phyloP scores from a whole-genome alignment of 2,113 vertebrate species.

The Rhegmatorhina hoffmannsi region DNA sequence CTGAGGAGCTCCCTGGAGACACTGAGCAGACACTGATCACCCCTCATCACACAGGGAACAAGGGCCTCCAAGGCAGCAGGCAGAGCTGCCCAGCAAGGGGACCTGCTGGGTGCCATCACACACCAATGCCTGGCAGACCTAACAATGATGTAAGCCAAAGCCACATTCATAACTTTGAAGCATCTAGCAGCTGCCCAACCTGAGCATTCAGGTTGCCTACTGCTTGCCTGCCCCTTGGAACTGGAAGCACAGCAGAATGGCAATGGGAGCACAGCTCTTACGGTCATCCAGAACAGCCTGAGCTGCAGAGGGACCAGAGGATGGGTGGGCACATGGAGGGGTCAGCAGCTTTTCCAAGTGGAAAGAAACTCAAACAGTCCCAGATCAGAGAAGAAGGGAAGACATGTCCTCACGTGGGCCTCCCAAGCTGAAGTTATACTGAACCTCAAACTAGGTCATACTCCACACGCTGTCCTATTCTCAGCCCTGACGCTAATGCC shows the following conservation, averaged over 20 bases:
- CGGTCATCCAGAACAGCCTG: neutral
- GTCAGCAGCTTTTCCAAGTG: slow-evolving; percentile 11
- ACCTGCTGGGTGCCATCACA: neutral
- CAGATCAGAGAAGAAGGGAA: neutral
- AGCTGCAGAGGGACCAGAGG: neutral
- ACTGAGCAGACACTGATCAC: neutral
- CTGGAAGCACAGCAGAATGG: neutral
- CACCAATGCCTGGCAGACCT: neutral
- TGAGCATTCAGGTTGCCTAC: neutral
- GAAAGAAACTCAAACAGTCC: neutral
- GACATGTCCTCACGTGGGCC: neutral
- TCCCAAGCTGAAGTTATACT: neutral
- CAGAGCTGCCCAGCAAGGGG: neutral
- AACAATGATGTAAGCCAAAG: neutral
- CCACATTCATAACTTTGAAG: neutral
- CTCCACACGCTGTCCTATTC: neutral
- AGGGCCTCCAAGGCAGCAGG: neutral
- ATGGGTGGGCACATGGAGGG: neutral
- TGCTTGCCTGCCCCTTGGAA: neutral
- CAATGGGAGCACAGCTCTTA: neutral
- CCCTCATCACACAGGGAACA: neutral
- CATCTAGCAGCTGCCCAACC: neutral
- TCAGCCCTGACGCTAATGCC: neutral
- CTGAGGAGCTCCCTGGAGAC: neutral
- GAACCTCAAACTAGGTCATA: neutral